Evolutionary conservation across 2,797 vertebrate genomes (phyloP), one percentile per base, ranked within the genome.

Genomic region (Zalophus californianus): DNA sequence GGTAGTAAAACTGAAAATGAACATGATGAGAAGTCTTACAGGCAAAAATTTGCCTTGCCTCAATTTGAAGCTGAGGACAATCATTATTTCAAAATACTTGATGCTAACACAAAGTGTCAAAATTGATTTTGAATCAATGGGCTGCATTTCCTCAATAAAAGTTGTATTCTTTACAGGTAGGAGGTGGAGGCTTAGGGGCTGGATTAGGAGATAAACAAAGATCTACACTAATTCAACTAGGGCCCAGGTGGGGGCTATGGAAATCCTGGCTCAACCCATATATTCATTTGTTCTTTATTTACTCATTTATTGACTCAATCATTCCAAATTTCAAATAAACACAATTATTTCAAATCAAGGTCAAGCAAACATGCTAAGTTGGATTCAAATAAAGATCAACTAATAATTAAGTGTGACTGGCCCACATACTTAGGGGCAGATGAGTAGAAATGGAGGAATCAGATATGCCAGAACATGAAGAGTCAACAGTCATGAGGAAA

Each of bases 31-130:
- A 82, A 6, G 6, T 64, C 32, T 85, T n/a, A 91, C 20, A 96
- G 62, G 23, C 38, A 86, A 88, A 60, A 25, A 35, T 75, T 54
- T 75, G 32, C 11, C 16, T 68, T 84, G 25, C 20, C 54, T 87
- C 27, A 66, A 21, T 29, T 18, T 96, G 66, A 73, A 77, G 35
- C 21, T 78, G 60, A 90, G 25, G 25, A 8, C 79, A 93, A 23
- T 68, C 66, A 50, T 50, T 73, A 62, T 83, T 94, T 94, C 41
- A 95, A 70, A 93, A 77, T 29, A 83, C 38, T 86, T 96, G 21
- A 15, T 90, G 11, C 75, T 92, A 32, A 66, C 93, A 84, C 18
- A 83, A 91, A 91, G 73, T 95, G 23, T 38, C 35, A 83, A 58
- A 58, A 64, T 27, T 80, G 32, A 90, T 95, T 92, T 29, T 62